phyloP scores from a whole-genome alignment of 2,113 vertebrate genomes.

The Petrocephalus zakoni region DNA sequence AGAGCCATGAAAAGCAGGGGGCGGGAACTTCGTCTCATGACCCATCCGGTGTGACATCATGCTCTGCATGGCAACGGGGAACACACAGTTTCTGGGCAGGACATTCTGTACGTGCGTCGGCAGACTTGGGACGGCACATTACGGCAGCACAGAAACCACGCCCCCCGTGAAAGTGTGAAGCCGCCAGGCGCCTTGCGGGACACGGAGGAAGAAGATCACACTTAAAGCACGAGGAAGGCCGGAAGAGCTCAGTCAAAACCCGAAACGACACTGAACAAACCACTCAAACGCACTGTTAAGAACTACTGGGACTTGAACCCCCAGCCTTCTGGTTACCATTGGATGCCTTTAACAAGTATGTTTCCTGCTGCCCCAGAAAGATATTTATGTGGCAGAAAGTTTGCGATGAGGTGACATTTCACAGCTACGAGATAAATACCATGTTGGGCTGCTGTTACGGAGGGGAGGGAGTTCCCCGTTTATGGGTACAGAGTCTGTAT shows the following conservation, averaged over 20 bases:
- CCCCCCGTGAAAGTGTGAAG: neutral
- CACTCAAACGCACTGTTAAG: neutral
- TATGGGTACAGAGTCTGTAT: neutral
- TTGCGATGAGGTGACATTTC: neutral
- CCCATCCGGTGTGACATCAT: neutral
- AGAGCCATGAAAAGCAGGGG: neutral
- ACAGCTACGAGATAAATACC: neutral
- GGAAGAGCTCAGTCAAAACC: neutral
- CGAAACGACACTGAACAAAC: neutral
- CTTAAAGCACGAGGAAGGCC: neutral
- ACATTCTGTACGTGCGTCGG: neutral
- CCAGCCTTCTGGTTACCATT: neutral
- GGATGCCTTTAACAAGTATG: neutral
- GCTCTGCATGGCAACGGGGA: neutral
- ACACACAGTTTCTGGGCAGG: slow-evolving; percentile 6
- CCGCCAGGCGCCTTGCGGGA: neutral
- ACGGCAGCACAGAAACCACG: neutral
- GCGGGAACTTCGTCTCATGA: neutral
- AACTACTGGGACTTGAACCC: neutral
- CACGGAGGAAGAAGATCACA: neutral
- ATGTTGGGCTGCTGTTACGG: neutral
- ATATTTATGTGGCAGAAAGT: neutral
- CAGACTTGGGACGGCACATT: neutral
- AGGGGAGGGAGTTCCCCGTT: neutral
- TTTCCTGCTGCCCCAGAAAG: neutral